A percentile compares a stretch with the other conserved stretches of the same genome.
Evolutionary conservation across 2,113 vertebrate genomes (phyloP).

Genomic region (Brachyhypopomus occidentalis): DNA sequence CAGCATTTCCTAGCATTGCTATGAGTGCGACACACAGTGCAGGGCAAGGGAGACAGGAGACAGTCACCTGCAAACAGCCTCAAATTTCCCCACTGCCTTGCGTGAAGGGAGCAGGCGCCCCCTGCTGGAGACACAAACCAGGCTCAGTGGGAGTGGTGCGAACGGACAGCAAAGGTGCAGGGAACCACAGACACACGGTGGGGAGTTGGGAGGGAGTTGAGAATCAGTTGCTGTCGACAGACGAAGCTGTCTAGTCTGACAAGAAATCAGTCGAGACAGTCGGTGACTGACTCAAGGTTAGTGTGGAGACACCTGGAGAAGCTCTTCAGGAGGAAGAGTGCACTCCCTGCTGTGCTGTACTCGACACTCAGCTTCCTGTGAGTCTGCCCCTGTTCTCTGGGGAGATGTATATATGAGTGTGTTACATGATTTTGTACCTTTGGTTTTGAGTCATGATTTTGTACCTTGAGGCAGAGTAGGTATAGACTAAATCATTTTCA

Average conservation of each 20-base stretch:
- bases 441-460: no score
- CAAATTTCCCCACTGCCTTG: conserved; percentile 51
- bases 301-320: conserved; percentile 4
- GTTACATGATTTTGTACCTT: no score
- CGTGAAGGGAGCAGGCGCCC: conserved; percentile 31
- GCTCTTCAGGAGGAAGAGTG: neutral
- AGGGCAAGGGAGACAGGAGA: conserved; percentile 51
- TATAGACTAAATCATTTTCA: no score
- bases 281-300: neutral
- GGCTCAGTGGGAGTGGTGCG: neutral
- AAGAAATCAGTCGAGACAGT: neutral
- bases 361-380: neutral
- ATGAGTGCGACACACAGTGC: conserved; percentile 57
- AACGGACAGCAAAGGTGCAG: conserved; percentile 45
- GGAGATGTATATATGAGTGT: no score
- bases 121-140: conserved; percentile 20
- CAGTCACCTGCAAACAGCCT: conserved; percentile 67
- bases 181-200: conserved; percentile 45
- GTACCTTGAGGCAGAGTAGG: no score
- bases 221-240: conserved; percentile 41
- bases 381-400: neutral
- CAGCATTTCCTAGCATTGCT: conserved; percentile 72
- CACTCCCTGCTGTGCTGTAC: neutral
- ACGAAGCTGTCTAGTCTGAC: conserved; percentile 25
- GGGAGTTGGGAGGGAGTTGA: conserved; percentile 53